Base-by-base conservation (phyloP, 2,113 vertebrate species). In the Poicephalus meyeri region DNA sequence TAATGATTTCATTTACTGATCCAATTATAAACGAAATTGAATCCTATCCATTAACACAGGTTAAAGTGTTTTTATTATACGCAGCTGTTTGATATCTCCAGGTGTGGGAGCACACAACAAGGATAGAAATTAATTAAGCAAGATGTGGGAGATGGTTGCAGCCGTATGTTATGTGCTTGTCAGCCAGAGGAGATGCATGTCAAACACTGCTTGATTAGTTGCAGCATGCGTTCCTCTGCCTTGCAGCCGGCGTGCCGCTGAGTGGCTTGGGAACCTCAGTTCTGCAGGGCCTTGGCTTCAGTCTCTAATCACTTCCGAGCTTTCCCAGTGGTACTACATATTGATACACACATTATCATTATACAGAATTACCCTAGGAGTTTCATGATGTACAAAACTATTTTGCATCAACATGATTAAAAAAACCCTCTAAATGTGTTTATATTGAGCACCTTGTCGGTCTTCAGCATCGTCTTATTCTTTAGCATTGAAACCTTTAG, bases 1-100 rank as follows among this genome's bases (percentile, higher is more conserved):
- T 64, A 91, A 92, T 63, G 56, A 47, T 93, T 96, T 72, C 65
- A 50, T 88, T 95, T 91, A 74, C 87, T 9, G 1, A 88, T 89
- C 83, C 94, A 83, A 96, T 95, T 95, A 92, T 9, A 35, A 89
- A 78, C 18, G 1, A 5, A 83, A 94, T 86, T 69, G 80, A 76
- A 87, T 81, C 37, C 86, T 31, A 35, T 41, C 86, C 4, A 4
- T 95, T 61, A 65, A 65, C 72, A 35, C 50, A 44, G 86, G 82
- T 88, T 86, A 6, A 47, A 84, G 17, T 89, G 83, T 58, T 94
- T 93, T 90, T 70, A 92, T 92, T 79, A 25, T 4, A 56, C 6
- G 10, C 92, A 94, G 95, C 88, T 93, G 86, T 61, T 94, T 92
- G 96, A 68, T 96, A 89, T 58, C 93, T 84, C 69, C 96, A 97